Evolutionary conservation across 2,797 vertebrate genomes (phyloP).

Genomic region (Lates japonicus): DNA sequence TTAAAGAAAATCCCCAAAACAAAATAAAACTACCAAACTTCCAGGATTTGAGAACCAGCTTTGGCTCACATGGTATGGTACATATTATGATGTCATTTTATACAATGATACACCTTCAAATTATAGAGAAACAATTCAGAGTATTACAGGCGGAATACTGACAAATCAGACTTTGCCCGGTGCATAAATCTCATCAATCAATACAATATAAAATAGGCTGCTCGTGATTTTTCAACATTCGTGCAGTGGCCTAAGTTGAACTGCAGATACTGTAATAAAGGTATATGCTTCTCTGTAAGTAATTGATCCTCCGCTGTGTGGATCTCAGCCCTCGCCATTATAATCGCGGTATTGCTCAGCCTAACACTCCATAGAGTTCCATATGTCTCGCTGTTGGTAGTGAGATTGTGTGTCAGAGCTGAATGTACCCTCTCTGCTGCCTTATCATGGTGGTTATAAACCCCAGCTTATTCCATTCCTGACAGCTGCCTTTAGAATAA

Average conservation of each 20-base stretch:
- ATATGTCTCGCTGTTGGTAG: constrained; percentile 27
- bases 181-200: not conserved
- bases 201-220: not conserved
- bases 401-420: constrained; percentile 49
- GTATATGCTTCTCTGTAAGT: not conserved
- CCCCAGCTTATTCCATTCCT: constrained; percentile 68
- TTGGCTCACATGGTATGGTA: too few relatives aligned
- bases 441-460: constrained; percentile 75
- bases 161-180: not conserved
- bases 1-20: too few relatives aligned
- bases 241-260: not conserved
- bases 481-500: constrained; percentile 85
- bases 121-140: too few relatives aligned
- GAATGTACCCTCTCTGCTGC: constrained; percentile 70
- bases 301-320: not conserved
- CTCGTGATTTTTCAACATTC: not conserved
- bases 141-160: not conserved
- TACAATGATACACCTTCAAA: too few relatives aligned
- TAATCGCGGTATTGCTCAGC: constrained; percentile 6
- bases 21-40: too few relatives aligned
- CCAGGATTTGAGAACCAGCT: too few relatives aligned
- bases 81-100: too few relatives aligned
- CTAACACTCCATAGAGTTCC: constrained; percentile 2
- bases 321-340: not conserved
- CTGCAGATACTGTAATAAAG: not conserved